phyloP scores from a whole-genome alignment of 2,113 vertebrate species.

The Mobula hypostoma region DNA sequence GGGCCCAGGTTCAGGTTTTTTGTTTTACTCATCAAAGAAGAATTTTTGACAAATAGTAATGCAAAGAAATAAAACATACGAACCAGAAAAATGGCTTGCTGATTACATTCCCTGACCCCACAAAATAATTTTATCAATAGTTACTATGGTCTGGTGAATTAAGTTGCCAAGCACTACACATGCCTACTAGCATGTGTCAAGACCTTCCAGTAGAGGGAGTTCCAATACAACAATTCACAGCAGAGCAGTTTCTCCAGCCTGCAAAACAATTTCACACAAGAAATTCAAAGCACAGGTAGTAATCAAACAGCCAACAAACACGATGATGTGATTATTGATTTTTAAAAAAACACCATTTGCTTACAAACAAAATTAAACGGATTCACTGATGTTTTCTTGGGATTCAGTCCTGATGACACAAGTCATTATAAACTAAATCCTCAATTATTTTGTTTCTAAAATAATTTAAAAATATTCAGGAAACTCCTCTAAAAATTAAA shows the following conservation, averaged over 20 bases:
- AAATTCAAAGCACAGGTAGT: conserved; percentile 3
- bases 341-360: not conserved
- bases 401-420: not conserved
- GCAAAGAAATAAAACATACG: not conserved
- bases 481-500: not conserved
- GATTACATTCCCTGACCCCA: not conserved
- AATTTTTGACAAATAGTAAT: not conserved
- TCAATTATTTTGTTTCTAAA: not conserved
- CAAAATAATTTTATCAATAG: not conserved
- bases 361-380: not conserved
- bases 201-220: not conserved
- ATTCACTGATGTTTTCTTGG: not conserved
- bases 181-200: not conserved
- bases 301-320: not conserved
- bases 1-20: too few species aligned
- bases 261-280: not conserved
- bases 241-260: not conserved
- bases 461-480: not conserved
- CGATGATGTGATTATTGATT: not conserved
- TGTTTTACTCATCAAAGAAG: not conserved
- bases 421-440: not conserved
- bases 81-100: not conserved
- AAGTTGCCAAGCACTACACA: not conserved
- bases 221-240: not conserved
- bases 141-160: not conserved